phyloP scores from a whole-genome alignment of 2,113 vertebrate species.

The Myiopsitta monachus region DNA sequence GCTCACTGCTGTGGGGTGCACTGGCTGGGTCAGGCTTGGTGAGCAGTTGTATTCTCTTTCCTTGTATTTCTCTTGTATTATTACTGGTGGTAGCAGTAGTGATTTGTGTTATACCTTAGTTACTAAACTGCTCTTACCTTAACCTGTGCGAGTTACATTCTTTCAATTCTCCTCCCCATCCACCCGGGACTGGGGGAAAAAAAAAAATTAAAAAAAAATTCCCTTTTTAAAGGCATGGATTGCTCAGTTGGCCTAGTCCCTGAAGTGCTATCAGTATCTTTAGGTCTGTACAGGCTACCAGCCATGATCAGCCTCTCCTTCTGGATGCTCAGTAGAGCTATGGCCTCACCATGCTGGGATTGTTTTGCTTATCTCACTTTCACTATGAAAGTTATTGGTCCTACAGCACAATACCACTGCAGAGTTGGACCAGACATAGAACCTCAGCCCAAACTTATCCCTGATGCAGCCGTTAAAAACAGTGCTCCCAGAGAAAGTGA shows the following conservation, averaged over 20 bases:
- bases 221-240: not conserved
- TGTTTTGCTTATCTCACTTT: not conserved
- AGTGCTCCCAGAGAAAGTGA: not conserved
- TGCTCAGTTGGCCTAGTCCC: not conserved
- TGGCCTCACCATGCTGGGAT: not conserved
- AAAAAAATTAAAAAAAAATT: too few relatives aligned
- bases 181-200: too few relatives aligned
- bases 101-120: too few relatives aligned
- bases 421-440: not conserved
- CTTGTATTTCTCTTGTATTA: too few relatives aligned
- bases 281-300: not conserved
- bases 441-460: not conserved
- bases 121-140: too few relatives aligned
- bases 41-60: too few relatives aligned
- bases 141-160: too few relatives aligned
- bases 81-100: too few relatives aligned
- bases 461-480: not conserved
- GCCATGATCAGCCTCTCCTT: not conserved
- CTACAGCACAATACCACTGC: not conserved
- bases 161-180: too few relatives aligned
- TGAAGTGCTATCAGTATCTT: not conserved
- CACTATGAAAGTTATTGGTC: not conserved
- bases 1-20: too few relatives aligned
- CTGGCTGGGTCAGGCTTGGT: too few relatives aligned
- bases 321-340: not conserved